These are phyloP conservation scores for Liopterus haemorrhoidalis DNA, from an alignment of 2,888 invertebrate species.

Conservation along the genomic window DNA sequence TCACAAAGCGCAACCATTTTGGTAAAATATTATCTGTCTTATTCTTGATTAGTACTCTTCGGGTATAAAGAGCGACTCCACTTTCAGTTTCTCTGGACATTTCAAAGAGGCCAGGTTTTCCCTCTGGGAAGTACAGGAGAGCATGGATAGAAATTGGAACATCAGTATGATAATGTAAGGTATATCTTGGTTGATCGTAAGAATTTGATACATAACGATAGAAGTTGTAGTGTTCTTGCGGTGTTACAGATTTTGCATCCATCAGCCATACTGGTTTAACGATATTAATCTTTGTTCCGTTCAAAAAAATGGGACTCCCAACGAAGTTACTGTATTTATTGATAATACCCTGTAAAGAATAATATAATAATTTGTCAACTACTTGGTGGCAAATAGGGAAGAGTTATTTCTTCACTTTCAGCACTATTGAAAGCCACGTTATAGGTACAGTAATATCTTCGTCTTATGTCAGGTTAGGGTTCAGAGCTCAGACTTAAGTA, in stretches of 20 bases:
- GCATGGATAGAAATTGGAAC: conserved; percentile 88
- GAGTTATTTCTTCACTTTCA: no score
- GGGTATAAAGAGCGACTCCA: conserved; percentile 84
- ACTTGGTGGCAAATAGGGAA: no score
- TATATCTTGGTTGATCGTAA: conserved; percentile 83
- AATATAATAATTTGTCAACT: no score
- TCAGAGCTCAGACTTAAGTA: no score
- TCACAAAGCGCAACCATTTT: conserved; percentile 91
- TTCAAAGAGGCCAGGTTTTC: conserved; percentile 84
- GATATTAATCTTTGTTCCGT: conserved; percentile 82
- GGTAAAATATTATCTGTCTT: conserved; percentile 86
- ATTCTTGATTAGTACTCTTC: conserved; percentile 88
- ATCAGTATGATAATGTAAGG: conserved; percentile 87
- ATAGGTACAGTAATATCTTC: no score
- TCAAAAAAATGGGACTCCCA: conserved; percentile 85
- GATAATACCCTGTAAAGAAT: no score
- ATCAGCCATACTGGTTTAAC: conserved; percentile 89
- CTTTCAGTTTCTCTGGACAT: conserved; percentile 78
- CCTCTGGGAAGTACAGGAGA: conserved; percentile 88
- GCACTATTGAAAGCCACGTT: no score
- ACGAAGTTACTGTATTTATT: conserved; percentile 98
- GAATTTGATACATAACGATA: conserved; percentile 83
- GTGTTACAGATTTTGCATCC: conserved; percentile 80
- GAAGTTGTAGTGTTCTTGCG: conserved; percentile 86
- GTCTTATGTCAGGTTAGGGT: no score